phyloP scores from a whole-genome alignment of 2,113 vertebrate species.

The Gymnocephalus cernua region DNA sequence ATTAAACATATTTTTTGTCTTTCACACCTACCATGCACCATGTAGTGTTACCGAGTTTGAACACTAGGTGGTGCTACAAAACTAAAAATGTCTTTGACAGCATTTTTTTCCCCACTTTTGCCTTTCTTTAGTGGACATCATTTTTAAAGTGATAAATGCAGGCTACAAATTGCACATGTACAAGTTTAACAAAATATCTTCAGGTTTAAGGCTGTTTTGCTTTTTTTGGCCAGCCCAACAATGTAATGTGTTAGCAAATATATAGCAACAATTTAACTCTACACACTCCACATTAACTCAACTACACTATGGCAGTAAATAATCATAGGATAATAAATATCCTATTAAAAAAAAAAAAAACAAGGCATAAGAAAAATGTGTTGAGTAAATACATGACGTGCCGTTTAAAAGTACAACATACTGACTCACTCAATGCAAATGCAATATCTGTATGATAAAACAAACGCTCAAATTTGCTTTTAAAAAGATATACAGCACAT shows the following conservation, averaged over 20 bases:
- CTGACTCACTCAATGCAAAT: background rate
- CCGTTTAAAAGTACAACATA: conserved; percentile 3
- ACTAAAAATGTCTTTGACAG: background rate
- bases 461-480: background rate
- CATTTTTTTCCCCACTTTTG: background rate
- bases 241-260: background rate
- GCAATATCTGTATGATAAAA: background rate
- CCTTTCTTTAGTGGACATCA: background rate
- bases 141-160: background rate
- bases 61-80: conserved; percentile 44
- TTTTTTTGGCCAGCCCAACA: background rate
- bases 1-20: conserved; percentile 5
- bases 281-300: background rate
- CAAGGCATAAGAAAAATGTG: background rate
- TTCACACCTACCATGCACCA: background rate
- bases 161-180: background rate
- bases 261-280: background rate
- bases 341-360: background rate
- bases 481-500: background rate
- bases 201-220: background rate
- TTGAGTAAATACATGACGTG: background rate
- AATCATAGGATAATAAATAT: background rate
- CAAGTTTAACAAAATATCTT: background rate
- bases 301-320: conserved; percentile 6
- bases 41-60: background rate